Evolutionary conservation across 2,797 vertebrate species (phyloP).

Genomic region (Cryptoblepharus egeriae): DNA sequence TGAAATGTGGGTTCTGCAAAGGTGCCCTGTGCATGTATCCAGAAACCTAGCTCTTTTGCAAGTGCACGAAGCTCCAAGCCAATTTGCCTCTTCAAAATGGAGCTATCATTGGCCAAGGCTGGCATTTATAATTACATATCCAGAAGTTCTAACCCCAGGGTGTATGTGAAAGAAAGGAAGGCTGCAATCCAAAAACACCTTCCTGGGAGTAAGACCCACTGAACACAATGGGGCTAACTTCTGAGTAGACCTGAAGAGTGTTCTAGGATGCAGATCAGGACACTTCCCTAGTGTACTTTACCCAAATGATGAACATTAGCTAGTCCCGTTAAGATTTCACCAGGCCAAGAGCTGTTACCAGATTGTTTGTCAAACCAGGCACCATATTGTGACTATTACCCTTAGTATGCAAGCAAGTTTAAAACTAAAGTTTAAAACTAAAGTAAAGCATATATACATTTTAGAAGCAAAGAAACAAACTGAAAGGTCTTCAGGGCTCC

Average conservation of each 20-base stretch:
- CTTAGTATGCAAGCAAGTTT: neutral
- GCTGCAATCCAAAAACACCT: too few species aligned
- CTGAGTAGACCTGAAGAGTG: too few species aligned
- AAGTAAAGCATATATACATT: neutral
- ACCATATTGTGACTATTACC: neutral
- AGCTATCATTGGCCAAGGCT: neutral
- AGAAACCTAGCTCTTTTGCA: neutral
- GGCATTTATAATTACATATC: neutral
- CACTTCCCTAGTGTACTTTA: neutral
- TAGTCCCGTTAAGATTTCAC: neutral
- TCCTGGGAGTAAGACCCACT: too few species aligned
- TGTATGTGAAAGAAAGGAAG: neutral
- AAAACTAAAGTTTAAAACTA: neutral
- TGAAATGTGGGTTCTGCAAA: neutral
- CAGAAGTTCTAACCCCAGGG: conserved; percentile 1
- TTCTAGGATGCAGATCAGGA: conserved; percentile 12
- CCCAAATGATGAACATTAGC: neutral
- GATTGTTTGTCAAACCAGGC: neutral
- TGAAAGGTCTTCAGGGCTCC: too few species aligned
- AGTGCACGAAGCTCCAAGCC: neutral
- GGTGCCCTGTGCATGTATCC: neutral
- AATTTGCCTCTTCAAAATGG: neutral
- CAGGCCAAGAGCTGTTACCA: neutral
- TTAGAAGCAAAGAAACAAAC: neutral
- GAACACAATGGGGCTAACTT: too few species aligned